These are phyloP conservation scores for Acrobasis consociella DNA, from an alignment of 2,888 invertebrate species.

Conservation along the genomic window DNA sequence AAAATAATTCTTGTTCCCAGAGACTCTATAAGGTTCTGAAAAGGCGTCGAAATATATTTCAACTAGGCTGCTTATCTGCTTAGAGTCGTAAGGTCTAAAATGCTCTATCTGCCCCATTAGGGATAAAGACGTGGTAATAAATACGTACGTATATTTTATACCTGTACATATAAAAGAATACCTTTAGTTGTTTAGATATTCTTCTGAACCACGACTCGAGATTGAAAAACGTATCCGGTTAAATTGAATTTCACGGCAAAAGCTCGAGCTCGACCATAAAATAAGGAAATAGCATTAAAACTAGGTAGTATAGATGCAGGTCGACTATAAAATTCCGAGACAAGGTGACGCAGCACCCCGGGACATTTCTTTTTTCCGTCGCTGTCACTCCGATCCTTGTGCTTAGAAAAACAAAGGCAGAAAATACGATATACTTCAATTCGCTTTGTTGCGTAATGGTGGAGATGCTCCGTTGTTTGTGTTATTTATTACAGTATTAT, in stretches of 20 bases:
- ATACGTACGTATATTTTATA: no score
- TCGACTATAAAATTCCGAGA: background rate
- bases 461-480: conserved; percentile 1
- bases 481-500: conserved; percentile 9
- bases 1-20: no score
- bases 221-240: no score
- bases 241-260: background rate
- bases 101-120: no score
- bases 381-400: conserved; percentile 3
- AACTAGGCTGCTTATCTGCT: no score
- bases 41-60: no score
- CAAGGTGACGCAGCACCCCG: background rate
- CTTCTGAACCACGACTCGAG: no score
- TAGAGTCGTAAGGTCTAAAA: no score
- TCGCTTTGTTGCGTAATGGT: background rate
- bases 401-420: conserved; percentile 7
- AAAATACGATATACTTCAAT: conserved; percentile 8
- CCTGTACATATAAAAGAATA: background rate
- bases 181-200: no score
- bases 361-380: background rate
- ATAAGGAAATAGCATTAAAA: background rate
- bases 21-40: no score
- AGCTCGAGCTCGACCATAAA: background rate
- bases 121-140: no score
- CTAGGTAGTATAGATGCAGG: background rate